Base-by-base conservation (phyloP, 2,113 vertebrate genomes). In the human (Homo sapiens) region DNA sequence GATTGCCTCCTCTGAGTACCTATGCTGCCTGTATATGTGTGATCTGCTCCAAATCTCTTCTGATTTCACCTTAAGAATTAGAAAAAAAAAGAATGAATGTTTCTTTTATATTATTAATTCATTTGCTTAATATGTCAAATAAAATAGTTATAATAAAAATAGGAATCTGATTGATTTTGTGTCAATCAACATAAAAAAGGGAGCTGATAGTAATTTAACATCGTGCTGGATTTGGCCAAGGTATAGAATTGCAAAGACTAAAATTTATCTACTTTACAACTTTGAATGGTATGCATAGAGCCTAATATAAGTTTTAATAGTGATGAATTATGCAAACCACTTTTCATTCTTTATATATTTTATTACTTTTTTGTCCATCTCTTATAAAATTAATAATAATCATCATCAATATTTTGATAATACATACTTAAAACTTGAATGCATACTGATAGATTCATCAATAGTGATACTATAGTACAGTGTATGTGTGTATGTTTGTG, bases 101-200 rank as follows among this genome's bases (percentile, higher is more conserved):
- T 6, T 93, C 40, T 9, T 78, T 55, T 40, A 20, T 61, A 75
- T n/a, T 70, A 55, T 86, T n/a, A n/a, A n/a, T n/a, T 89, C 20
- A 85, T 70, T 87, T 25, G 43, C 3, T 89, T 89, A 85, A 35
- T 64, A 40, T 64, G 72, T 83, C 61, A 93, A 45, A 61, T 83
- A 78, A 90, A 93, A 89, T 75, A 90, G 17, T 85, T 52, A 64
- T 14, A 90, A 70, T 23, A 73, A 87, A 87, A 92, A 96, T 25
- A 68, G 9, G 32, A 79, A 66, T 73, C 10, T 48, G 20, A 66
- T 18, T 43, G 75, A 79, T 38, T 85, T 84, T 50, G 2, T 16
- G 17, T 93, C 40, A 89, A 82, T 64, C 61, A 64, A 61, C 13
- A 92, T 35, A 30, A 68, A 76, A 78, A 89, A 52, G 35, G 85